phyloP scores from a whole-genome alignment of 2,797 vertebrate genomes.

The Sphenodon punctatus region DNA sequence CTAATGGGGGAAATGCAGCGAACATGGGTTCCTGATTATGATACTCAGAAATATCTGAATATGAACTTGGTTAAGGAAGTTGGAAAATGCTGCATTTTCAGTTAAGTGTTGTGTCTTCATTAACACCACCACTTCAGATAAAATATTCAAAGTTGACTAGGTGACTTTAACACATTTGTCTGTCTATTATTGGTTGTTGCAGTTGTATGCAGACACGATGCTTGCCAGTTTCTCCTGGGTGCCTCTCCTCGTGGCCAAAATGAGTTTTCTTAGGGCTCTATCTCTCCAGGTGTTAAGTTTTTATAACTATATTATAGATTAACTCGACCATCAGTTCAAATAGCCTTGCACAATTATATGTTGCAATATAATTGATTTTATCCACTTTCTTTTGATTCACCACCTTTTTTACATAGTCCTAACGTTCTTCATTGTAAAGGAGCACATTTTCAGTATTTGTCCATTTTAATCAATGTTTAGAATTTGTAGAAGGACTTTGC shows the following conservation, averaged over 20 bases:
- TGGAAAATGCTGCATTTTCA: neutral
- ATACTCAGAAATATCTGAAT: neutral
- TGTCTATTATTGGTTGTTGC: fast-evolving
- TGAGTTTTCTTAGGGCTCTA: neutral
- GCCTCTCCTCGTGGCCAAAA: neutral
- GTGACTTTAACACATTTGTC: neutral
- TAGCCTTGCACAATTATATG: neutral
- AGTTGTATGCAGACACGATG: neutral
- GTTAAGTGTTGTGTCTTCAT: neutral
- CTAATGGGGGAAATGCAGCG: too few species aligned
- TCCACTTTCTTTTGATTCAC: neutral
- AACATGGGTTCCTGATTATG: too few species aligned
- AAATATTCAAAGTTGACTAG: too few species aligned
- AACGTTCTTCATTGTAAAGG: neutral
- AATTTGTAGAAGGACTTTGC: neutral
- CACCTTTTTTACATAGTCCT: neutral
- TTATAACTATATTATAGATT: neutral
- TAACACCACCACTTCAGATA: neutral
- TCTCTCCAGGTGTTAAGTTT: neutral
- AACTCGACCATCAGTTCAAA: neutral
- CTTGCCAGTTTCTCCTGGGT: neutral
- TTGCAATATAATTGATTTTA: neutral
- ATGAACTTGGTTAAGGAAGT: fast-evolving
- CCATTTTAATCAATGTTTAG: neutral
- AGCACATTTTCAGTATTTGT: neutral